Base-by-base conservation (phyloP, 2,113 vertebrate species). In the Phylloscopus trochiloides region DNA sequence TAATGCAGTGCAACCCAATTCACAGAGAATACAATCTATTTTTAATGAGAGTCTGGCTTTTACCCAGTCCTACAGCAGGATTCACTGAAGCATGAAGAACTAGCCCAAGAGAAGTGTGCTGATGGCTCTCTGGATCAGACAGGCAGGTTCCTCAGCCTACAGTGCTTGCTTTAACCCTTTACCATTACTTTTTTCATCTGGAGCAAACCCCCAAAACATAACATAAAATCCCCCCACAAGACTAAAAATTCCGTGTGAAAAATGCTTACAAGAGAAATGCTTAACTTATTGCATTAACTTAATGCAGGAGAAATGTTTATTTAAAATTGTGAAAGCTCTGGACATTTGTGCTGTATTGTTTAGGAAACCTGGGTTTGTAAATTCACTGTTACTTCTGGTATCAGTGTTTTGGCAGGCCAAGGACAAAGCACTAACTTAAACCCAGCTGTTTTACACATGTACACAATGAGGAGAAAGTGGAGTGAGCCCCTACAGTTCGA, bases 41-140 rank as follows among this genome's bases (percentile, higher is more conserved):
- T 96, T 93, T 96, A 95, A 96, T 95, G 93, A 94, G 80, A 71
- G 72, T 45, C 86, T 96, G 96, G 96, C 82, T 95, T 96, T 71
- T 86, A 86, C 61, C 92, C 96, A 96, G 7, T 70, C 67, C 90
- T 77, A 42, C 67, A 77, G 9, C 63, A 88, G 48, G 47, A 86
- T 65, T 88, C 79, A 86, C 51, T 57, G 90, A 92, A 74, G 93
- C 93, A 80, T 77, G 86, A 90, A 92, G 55, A 94, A 90, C n/a
- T n/a, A 86, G 67, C n/a, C 51, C 26, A 40, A 77, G 63, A 34
- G 47, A 87, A 86, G 74, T 67, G 67, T 80, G 75, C 52, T 83
- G 75, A 93, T 36, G 67, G 63, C 55, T 86, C 51, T 66, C 67
- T 59, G 85, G 67, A 79, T 92, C 43, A 94, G n/a, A 94, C 5